phyloP scores from a whole-genome alignment of 2,888 invertebrate genomes.

The Dendrolimus houi region DNA sequence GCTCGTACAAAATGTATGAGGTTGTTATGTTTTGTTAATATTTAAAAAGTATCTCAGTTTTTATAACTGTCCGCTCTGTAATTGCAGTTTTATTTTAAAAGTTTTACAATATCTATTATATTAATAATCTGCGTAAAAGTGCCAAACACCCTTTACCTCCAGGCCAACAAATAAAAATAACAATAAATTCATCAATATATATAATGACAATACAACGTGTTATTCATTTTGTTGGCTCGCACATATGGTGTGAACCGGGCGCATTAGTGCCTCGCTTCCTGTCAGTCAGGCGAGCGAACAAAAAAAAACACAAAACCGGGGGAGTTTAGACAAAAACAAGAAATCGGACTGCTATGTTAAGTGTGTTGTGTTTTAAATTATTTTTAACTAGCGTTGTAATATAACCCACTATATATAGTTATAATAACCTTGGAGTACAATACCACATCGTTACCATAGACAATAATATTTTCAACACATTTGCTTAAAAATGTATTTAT shows the following conservation, averaged over 20 bases:
- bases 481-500: too few species aligned
- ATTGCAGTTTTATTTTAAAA: too few species aligned
- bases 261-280: slow-evolving; percentile 51
- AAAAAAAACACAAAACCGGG: slow-evolving; percentile 13
- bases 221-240: slow-evolving; percentile 47
- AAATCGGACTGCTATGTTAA: neutral
- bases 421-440: too few species aligned
- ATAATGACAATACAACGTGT: slow-evolving; percentile 8
- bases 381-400: neutral
- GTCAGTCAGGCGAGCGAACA: slow-evolving; percentile 27
- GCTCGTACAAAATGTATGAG: too few species aligned
- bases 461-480: too few species aligned
- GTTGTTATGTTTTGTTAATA: too few species aligned
- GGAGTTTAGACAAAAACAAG: neutral
- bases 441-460: too few species aligned
- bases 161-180: neutral
- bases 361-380: neutral
- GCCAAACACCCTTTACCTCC: neutral
- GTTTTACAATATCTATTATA: too few species aligned
- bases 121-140: neutral
- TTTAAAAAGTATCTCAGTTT: too few species aligned
- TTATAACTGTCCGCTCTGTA: too few species aligned
- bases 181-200: neutral
- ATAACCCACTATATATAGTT: too few species aligned
- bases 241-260: slow-evolving; percentile 54